Base-by-base conservation (phyloP, 2,113 vertebrate genomes). In the Pycnonotus jocosus region DNA sequence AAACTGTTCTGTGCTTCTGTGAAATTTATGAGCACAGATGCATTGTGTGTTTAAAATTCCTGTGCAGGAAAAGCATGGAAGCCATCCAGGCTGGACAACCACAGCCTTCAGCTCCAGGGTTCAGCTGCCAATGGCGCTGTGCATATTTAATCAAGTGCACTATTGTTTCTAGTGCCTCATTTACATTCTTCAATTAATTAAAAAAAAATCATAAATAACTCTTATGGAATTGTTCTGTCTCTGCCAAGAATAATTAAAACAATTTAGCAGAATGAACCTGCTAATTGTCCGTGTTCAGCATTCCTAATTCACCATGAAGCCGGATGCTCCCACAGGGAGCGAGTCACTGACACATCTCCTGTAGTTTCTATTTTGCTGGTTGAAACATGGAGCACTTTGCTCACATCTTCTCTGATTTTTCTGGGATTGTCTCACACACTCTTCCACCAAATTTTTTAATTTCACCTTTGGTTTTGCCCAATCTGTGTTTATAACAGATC, bases 111-210 rank as follows among this genome's bases (percentile, higher is more conserved):
- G 62, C 45, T 89, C 84, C 57, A 22, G 70, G 33, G 40, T 30
- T 76, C 42, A 56, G 50, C 3, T 94, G 72, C 76, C 80, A 91
- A 8, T 51, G 37, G 15, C 73, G 33, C 79, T 66, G 81, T 76
- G 68, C 54, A 68, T 85, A 83, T 73, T 88, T 92, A 77, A 86
- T 83, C 56, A 40, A 92, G 60, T 28, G 47, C 33, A 33, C 38
- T 18, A 20, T 66, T 90, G 35, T 88, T 95, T 54, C 28, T 74
- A 90, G 60, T 31, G 33, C 56, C 87, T 81, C 56, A 86, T 93
- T 88, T 70, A 71, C 88, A 92, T 90, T 86, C 83, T 76, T 93
- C 90, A 88, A 73, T 83, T 93, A 90, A 94, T 89, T 93, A 9
- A 54, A 90, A 93, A 38, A 80, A 81, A 83, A 77, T 18, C 6